Base-by-base conservation (phyloP, 2,888 invertebrate genomes). In the Lordiphosa andalusiaca region DNA sequence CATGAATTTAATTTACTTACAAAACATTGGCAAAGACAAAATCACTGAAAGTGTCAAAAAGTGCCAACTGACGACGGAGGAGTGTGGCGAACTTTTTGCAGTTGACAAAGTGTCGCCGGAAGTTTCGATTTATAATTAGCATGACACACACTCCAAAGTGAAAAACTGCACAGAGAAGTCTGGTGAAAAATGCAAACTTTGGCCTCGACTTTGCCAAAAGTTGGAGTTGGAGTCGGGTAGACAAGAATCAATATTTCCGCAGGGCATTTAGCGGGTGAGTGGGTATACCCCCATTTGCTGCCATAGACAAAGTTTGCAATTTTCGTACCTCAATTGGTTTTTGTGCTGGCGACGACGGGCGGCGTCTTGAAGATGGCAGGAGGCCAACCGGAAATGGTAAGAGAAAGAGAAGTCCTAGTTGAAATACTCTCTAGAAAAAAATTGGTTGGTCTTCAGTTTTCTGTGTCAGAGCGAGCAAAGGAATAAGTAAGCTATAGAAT, bases 111-210 rank as follows among this genome's bases (percentile, higher is more conserved):
- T 80, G 82, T 84, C 78, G 82, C 60, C 72, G 64, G 65, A 80
- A 80, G 84, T 80, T 80, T 80, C 84, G 76, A 84, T 84, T 80
- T 80, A 84, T 80, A 80, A 80, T 80, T 80, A 80, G 80, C 84
- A 80, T 80, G 80, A 77, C 80, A 81, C 80, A 81, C 69, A 81
- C 78, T 71, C 58, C 71, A 51, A 44, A 74, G 59, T 69, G 63
- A 69, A 75, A 70, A 72, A 80, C 55, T 69, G 71, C 53, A 46
- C 53, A 69, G 58, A 74, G 53, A 57, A 69, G 67, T 75, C 68
- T 71, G 67, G 55, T 48, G 67, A 73, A 67, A 76, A 80, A 80
- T 65, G 66, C 68, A 69, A 78, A 70, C 68, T 58, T 82, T 51
- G 39, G 55, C 63, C 63, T 51, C 46, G 37, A 50, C 49, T 49